phyloP scores from a whole-genome alignment of 2,888 invertebrate genomes.

The Aphidoletes aphidimyza region DNA sequence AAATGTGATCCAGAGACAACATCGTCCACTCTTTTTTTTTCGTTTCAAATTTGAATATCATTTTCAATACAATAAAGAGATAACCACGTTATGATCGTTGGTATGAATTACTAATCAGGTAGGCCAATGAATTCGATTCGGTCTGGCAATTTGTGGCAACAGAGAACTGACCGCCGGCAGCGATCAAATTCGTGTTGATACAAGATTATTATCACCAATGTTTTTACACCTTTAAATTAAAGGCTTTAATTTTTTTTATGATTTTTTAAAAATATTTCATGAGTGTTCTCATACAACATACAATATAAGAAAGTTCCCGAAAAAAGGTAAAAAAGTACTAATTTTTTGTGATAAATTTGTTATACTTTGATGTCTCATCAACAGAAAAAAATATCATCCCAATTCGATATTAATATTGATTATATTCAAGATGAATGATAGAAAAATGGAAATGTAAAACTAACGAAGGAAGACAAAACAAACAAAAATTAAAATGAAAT shows the following conservation, averaged over 20 bases:
- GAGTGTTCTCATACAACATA: no score
- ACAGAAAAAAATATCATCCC: background rate
- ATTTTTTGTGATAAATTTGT: no score
- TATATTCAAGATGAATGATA: background rate
- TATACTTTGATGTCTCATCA: no score
- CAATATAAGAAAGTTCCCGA: no score
- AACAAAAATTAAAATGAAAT: slow-evolving; percentile 2
- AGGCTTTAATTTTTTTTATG: no score
- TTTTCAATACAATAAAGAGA: background rate
- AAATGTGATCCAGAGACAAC: background rate
- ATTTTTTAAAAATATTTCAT: no score
- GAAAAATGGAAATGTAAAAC: background rate
- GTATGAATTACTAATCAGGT: background rate
- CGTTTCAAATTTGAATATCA: background rate
- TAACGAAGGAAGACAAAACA: slow-evolving; percentile 3
- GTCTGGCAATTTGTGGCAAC: background rate
- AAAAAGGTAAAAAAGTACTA: no score
- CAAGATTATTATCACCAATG: background rate
- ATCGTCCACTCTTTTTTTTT: background rate
- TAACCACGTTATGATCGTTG: background rate
- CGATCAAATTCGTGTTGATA: slow-evolving; percentile 18
- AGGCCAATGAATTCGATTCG: background rate
- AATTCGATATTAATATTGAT: background rate
- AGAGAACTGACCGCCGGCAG: background rate
- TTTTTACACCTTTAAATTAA: background rate